Evolutionary conservation across 2,113 vertebrate species (phyloP).

Genomic region (Coracopsis vasa): DNA sequence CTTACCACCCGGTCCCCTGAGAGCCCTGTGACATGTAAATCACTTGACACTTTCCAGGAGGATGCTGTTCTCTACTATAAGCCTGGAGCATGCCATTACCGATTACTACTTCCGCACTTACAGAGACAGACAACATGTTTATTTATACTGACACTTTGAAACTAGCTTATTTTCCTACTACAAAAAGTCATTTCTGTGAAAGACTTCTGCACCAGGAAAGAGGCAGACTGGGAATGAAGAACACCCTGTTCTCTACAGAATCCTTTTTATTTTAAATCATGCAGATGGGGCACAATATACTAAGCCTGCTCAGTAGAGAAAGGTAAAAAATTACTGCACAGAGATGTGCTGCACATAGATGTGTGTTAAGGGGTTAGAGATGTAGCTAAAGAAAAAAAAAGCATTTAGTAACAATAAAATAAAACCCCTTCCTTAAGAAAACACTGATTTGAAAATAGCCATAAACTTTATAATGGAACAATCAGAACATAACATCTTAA

Average conservation of each 20-base stretch:
- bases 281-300: neutral
- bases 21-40: constrained; percentile 24
- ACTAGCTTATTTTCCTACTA: neutral
- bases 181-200: neutral
- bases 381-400: neutral
- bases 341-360: neutral
- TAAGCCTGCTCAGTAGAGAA: neutral
- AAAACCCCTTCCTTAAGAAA: neutral
- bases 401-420: neutral
- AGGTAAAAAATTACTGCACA: neutral
- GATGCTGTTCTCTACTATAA: neutral
- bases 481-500: neutral
- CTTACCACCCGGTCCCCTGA: neutral
- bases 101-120: constrained; percentile 12
- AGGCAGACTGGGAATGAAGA: neutral
- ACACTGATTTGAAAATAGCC: neutral
- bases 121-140: neutral
- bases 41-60: neutral
- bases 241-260: neutral
- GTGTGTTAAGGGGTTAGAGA: neutral
- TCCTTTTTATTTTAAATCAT: neutral
- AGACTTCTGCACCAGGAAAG: neutral
- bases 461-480: neutral
- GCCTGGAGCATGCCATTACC: neutral
- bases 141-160: constrained; percentile 44